A percentile compares a stretch with the other conserved stretches of the same genome.
These are phyloP conservation scores for Heteromormyrus szaboi DNA, from an alignment of 2,797 vertebrate species.

Conservation along the genomic window DNA sequence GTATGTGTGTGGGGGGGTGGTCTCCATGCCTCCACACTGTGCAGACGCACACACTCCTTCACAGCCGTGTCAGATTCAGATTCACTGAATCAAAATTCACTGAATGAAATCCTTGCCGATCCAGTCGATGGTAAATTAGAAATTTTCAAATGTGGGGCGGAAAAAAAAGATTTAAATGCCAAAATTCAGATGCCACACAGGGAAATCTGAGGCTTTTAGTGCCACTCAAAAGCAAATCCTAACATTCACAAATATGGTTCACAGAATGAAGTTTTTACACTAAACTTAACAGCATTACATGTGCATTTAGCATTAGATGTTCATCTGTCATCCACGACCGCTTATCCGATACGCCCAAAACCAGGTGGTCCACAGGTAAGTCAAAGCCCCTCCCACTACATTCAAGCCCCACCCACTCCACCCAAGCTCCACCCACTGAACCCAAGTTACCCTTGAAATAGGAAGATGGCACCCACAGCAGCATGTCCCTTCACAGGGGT, in stretches of 20 bases:
- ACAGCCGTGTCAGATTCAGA: background rate
- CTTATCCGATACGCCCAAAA: background rate
- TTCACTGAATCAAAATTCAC: background rate
- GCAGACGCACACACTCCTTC: background rate
- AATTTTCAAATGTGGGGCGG: background rate
- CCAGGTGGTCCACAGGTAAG: background rate
- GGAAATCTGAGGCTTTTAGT: background rate
- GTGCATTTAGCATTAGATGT: background rate
- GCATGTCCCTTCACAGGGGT: background rate
- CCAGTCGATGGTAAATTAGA: background rate
- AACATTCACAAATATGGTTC: background rate
- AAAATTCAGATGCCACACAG: background rate
- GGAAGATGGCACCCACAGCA: background rate
- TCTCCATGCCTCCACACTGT: background rate
- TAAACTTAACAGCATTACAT: background rate
- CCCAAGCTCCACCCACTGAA: background rate
- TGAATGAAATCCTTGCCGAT: background rate
- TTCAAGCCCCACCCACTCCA: background rate
- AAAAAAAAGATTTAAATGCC: background rate
- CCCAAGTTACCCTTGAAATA: background rate
- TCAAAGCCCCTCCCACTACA: background rate
- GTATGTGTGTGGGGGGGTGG: background rate
- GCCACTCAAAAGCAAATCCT: background rate
- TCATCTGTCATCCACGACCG: background rate
- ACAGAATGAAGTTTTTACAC: background rate